These are phyloP conservation scores for Malaclemys terrapin DNA, from an alignment of 2,113 vertebrate species.

Conservation along the genomic window DNA sequence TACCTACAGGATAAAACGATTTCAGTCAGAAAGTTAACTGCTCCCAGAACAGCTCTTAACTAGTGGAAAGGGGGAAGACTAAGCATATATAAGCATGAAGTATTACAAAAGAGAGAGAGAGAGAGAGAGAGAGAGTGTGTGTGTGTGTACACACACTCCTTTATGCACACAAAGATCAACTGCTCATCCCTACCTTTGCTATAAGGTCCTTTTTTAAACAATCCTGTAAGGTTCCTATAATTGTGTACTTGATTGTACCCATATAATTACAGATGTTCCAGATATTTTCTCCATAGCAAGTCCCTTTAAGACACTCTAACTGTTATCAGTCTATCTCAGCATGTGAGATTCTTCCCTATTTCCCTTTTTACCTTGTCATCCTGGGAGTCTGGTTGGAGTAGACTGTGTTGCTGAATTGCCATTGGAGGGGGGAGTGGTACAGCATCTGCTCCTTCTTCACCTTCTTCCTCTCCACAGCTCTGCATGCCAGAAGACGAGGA, in stretches of 20 bases:
- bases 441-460: conserved; percentile 93
- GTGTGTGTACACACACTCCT: not conserved
- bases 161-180: not conserved
- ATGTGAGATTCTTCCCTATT: not conserved
- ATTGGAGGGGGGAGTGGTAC: conserved; percentile 96
- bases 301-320: not conserved
- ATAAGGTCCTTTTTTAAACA: not conserved
- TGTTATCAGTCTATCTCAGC: not conserved
- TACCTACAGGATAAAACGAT: not conserved
- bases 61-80: not conserved
- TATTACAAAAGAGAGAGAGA: not conserved
- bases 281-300: not conserved
- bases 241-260: not conserved
- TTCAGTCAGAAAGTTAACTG: not conserved
- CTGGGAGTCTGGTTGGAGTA: conserved; percentile 95
- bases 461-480: conserved; percentile 98
- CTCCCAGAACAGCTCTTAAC: not conserved
- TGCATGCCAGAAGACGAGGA: conserved; percentile 99
- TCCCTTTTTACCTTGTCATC: conserved; percentile 93
- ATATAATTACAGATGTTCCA: not conserved
- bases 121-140: no score
- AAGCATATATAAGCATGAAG: not conserved
- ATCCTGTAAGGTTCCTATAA: not conserved
- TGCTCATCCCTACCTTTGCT: not conserved
- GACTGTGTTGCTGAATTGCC: conserved; percentile 99